phyloP scores from a whole-genome alignment of 2,113 vertebrate species.

The Osmerus eperlanus region DNA sequence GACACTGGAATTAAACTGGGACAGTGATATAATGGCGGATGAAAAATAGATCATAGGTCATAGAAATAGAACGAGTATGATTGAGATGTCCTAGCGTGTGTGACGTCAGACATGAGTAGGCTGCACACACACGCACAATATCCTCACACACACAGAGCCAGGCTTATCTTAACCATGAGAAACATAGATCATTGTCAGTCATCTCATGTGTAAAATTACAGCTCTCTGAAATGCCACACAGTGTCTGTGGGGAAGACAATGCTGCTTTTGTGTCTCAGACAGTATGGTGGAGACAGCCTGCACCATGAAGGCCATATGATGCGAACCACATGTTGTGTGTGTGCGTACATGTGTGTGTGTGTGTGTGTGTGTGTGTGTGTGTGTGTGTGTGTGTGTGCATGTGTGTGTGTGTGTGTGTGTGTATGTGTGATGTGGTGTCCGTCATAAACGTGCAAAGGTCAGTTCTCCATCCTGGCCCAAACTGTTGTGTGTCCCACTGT shows the following conservation, averaged over 20 bases:
- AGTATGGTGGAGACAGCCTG: constrained; percentile 23
- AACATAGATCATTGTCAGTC: constrained; percentile 9
- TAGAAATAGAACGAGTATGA: no score
- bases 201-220: constrained; percentile 36
- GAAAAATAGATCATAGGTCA: no score
- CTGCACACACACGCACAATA: neutral
- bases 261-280: constrained; percentile 34
- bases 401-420: neutral
- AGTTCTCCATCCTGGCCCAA: neutral
- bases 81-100: no score
- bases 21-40: no score
- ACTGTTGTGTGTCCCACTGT: constrained; percentile 36
- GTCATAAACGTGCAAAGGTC: constrained; percentile 6
- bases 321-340: neutral
- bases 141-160: constrained; percentile 9
- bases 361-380: no score
- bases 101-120: no score
- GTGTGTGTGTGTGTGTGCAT: no score
- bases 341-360: neutral
- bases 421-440: neutral
- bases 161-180: constrained; percentile 33
- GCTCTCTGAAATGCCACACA: constrained; percentile 42
- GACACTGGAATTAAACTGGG: no score
- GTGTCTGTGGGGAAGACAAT: constrained; percentile 30
- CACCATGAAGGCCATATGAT: neutral